A percentile compares a stretch with the other conserved stretches of the same genome.
These are phyloP conservation scores for Rhynchophorus ferrugineus DNA, from an alignment of 1,140 invertebrate genomes.

Conservation along the genomic window DNA sequence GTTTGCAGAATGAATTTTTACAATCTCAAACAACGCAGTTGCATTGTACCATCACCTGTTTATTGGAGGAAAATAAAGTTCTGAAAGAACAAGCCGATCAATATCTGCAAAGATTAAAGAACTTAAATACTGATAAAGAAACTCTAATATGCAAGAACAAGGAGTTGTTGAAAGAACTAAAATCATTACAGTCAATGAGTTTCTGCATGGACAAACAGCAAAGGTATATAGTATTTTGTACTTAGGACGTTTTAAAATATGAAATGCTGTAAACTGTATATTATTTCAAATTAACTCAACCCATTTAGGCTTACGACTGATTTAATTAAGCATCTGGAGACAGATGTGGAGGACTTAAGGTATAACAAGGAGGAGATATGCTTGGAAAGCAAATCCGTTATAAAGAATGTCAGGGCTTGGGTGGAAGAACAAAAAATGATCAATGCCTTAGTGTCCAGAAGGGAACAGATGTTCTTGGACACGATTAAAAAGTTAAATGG, in stretches of 20 bases:
- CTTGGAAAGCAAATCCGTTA: slow-evolving; percentile 30
- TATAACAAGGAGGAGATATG: slow-evolving; percentile 28
- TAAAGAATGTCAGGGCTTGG: slow-evolving; percentile 32
- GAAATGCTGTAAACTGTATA: neutral
- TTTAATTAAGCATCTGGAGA: slow-evolving; percentile 25
- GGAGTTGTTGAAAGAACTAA: slow-evolving; percentile 24
- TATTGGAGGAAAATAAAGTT: slow-evolving; percentile 25
- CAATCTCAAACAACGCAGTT: slow-evolving; percentile 19
- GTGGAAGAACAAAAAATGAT: slow-evolving; percentile 33
- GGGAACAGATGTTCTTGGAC: slow-evolving; percentile 25
- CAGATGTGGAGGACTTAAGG: slow-evolving; percentile 27
- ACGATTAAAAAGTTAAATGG: slow-evolving; percentile 7
- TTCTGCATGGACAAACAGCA: slow-evolving; percentile 17
- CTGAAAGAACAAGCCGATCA: slow-evolving; percentile 27
- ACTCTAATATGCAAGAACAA: slow-evolving; percentile 26
- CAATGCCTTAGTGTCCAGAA: slow-evolving; percentile 26
- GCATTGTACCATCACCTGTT: slow-evolving; percentile 15
- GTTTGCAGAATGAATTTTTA: slow-evolving; percentile 29
- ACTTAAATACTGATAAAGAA: slow-evolving; percentile 27
- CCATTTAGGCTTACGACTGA: slow-evolving; percentile 11
- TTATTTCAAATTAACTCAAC: neutral
- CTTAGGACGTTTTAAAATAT: too few species aligned
- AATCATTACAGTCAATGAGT: slow-evolving; percentile 23
- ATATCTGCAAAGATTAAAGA: slow-evolving; percentile 26
- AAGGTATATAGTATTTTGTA: slow-evolving; percentile 3